Evolutionary conservation across 2,797 vertebrate genomes (phyloP), one percentile per base, ranked within the genome.

Genomic region (Varecia variegata): DNA sequence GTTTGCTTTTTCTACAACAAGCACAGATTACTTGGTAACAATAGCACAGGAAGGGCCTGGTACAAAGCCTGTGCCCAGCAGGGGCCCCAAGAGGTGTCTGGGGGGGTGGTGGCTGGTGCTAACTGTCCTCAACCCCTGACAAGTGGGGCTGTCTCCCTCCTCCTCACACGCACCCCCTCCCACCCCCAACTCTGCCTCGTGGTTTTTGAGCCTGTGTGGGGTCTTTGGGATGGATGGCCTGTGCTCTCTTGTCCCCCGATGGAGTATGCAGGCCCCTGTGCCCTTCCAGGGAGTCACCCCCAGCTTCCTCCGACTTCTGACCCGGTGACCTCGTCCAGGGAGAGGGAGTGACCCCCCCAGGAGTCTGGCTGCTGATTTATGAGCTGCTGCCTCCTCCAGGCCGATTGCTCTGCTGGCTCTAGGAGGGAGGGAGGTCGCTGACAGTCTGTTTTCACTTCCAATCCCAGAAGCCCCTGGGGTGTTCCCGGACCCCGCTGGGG

Each of bases 241-340:
- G 40, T 83, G 71, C 67, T 50, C 38, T 18, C 73, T 81, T 21
- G 50, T 50, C 35, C 60, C 50, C 54, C 4, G 54, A 52, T 76
- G 15, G n/a, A 43, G 77, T 18, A 73, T 52, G 14, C 20, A 11
- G 47, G 62, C 32, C 21, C 25, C 45, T 68, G 6, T 92, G 3
- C 32, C 45, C 23, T 62, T 88, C 91, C 40, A 18, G 47, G 82
- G 47, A 25, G 30, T 38, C 70, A 23, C 81, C 86, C 80, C 87
- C 40, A 38, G 74, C 85, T 95, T 97, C 91, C 91, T 97, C 74
- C 88, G 68, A 58, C 82, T 83, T 87, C 86, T 89, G 87, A 97
- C 84, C 84, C 32, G 54, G 38, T 58, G 90, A 71, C 56, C 85
- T 38, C 0, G 27, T 85, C 45, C 14, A 17, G 30, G 60, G 35